Conservation (phyloP, 1,140 invertebrate species). For the Gonioctena quinquepunctata region DNA sequence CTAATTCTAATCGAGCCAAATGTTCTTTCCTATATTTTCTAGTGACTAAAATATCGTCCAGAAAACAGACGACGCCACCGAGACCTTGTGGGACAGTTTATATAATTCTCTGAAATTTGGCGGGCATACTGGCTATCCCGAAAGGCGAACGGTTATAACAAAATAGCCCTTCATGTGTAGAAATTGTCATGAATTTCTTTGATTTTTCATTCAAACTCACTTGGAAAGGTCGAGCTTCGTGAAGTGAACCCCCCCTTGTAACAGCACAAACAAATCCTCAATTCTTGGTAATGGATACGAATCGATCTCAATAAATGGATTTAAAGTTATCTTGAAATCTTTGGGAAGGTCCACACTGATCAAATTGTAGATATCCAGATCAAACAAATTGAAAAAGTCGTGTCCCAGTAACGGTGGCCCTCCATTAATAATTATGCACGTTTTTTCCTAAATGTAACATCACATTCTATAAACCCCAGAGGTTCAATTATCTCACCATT, state of each 20-base stretch:
- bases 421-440: conserved; percentile 10
- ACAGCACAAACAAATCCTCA: background rate
- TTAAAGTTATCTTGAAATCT: background rate
- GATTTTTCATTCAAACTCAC: background rate
- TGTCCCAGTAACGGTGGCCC: conserved; percentile 6
- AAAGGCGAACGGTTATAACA: background rate
- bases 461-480: background rate
- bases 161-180: background rate
- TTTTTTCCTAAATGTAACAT: background rate
- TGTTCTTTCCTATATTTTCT: too few species aligned
- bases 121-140: background rate
- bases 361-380: background rate
- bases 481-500: background rate
- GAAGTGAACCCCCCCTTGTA: too few species aligned
- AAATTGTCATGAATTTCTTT: background rate
- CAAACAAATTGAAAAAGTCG: conserved; percentile 13
- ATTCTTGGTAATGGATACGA: background rate
- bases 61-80: too few species aligned
- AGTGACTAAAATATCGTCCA: too few species aligned
- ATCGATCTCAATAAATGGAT: background rate
- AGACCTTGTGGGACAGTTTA: too few species aligned
- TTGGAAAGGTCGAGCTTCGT: too few species aligned
- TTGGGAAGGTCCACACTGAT: background rate
- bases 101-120: too few species aligned
- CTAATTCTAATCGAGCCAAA: too few species aligned